Base-by-base conservation (phyloP, 2,888 invertebrate genomes). In the Actias luna region DNA sequence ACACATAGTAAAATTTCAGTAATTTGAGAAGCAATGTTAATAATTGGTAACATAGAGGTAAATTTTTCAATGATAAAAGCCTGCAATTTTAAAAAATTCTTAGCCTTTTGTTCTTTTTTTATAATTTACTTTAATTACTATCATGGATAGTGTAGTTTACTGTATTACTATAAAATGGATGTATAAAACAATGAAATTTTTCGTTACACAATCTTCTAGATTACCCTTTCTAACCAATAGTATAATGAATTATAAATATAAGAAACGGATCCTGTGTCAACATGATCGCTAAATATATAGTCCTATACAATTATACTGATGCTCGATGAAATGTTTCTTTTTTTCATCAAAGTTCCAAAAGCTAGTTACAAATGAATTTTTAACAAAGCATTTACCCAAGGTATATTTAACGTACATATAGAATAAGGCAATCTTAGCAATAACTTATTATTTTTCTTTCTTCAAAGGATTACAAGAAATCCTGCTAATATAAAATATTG, bases 381-480 rank as follows among this genome's bases (percentile, higher is more conserved):
- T 77, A 73, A 70, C 69, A 50, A 25, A 25, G 46, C 12, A 25
- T 25, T 10, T 10, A 25, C 46, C 75, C 77, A 66, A 55, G 78
- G 77, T 78, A 79, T 78, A 75, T 81, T 78, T 79, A 81, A n/a
- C n/a, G n/a, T 79, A 70, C 77, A 77, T 71, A 77, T 74, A 77
- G 72, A 76, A 73, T 72, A 70, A 67, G 78, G 74, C 79, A 80
- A 79, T 81, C 74, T 75, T 74, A 76, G 80, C 77, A 79, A 83
- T n/a, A n/a, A n/a, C 82, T 83, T 78, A 69, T 75, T 69, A 74
- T 75, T 76, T 79, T 79, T 78, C 79, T 82, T 77, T 78, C 7
- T 27, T 27, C 29, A 8, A 16, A 2, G 4, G 16, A 29, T 52
- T 7, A 14, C 16, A 14, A 52, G 12, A 52, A 16, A 52, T 52